phyloP scores from a whole-genome alignment of 2,113 vertebrate species.

The Syrrhaptes paradoxus region DNA sequence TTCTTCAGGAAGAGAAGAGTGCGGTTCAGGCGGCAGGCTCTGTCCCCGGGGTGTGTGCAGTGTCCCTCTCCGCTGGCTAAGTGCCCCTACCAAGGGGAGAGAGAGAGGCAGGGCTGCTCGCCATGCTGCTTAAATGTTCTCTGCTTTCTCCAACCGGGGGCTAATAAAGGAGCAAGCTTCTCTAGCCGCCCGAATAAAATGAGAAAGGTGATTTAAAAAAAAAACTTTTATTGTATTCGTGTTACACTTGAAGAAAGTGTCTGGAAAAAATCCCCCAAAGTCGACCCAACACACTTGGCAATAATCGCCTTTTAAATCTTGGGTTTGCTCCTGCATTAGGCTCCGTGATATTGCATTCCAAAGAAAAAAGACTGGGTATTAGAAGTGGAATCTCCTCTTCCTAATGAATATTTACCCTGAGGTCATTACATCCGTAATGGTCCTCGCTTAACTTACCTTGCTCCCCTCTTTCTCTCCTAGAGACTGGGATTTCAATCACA shows the following conservation, averaged over 20 bases:
- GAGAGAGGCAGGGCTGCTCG: background rate
- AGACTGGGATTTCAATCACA: constrained; percentile 60
- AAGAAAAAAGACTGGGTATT: constrained; percentile 63
- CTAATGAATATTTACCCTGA: constrained; percentile 82
- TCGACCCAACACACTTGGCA: background rate
- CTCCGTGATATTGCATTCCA: constrained; percentile 46
- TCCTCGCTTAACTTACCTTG: constrained; percentile 74
- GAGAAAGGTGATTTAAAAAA: background rate
- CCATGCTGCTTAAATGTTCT: background rate
- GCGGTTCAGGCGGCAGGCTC: background rate
- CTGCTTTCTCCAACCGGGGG: background rate
- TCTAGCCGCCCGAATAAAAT: background rate
- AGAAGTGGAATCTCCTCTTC: constrained; percentile 70
- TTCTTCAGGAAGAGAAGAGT: background rate
- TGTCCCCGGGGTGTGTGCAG: background rate
- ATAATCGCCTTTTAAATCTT: constrained; percentile 36
- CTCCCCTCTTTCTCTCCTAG: constrained; percentile 33
- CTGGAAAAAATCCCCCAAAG: background rate
- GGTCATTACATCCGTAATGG: constrained; percentile 64
- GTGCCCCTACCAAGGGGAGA: constrained; percentile 22
- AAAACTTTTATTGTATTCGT: background rate
- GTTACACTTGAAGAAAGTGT: background rate
- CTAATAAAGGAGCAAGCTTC: background rate
- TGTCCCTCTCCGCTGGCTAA: background rate
- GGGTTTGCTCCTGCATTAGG: background rate